A percentile compares a stretch with the other conserved stretches of the same genome.
Conservation (phyloP, 2,888 invertebrate species). For the Rhodophaea formosa region DNA sequence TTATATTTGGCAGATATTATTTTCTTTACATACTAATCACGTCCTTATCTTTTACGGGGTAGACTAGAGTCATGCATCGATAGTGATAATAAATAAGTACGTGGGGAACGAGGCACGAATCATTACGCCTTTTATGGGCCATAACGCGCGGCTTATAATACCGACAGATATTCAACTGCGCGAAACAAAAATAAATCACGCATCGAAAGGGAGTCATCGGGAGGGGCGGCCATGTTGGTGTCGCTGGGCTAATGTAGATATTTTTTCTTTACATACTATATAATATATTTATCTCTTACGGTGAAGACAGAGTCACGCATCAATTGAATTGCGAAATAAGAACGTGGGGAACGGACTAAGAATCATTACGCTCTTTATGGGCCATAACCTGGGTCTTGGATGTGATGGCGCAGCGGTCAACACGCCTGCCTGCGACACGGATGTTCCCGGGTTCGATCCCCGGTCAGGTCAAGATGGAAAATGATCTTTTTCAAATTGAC, state of each 20-base stretch:
- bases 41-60: too few species aligned
- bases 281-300: too few species aligned
- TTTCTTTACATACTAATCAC: neutral
- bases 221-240: neutral
- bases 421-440: too few species aligned
- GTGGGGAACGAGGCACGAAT: conserved; percentile 37
- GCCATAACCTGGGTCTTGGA: too few species aligned
- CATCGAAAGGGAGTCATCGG: conserved; percentile 37
- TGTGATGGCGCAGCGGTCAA: too few species aligned
- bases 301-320: too few species aligned
- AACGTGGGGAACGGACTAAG: conserved; percentile 37
- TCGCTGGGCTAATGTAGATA: neutral
- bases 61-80: too few species aligned
- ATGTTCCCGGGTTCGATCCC: too few species aligned
- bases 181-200: conserved; percentile 62
- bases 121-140: conserved; percentile 56
- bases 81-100: conserved; percentile 43
- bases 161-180: conserved; percentile 48
- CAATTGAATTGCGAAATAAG: conserved; percentile 43
- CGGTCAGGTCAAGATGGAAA: too few species aligned
- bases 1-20: neutral
- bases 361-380: conserved; percentile 56
- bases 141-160: conserved; percentile 62
- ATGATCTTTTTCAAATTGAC: too few species aligned
- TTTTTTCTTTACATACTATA: neutral